Base-by-base conservation (phyloP, 1,140 invertebrate species). In the Drosophila baimaii region DNA sequence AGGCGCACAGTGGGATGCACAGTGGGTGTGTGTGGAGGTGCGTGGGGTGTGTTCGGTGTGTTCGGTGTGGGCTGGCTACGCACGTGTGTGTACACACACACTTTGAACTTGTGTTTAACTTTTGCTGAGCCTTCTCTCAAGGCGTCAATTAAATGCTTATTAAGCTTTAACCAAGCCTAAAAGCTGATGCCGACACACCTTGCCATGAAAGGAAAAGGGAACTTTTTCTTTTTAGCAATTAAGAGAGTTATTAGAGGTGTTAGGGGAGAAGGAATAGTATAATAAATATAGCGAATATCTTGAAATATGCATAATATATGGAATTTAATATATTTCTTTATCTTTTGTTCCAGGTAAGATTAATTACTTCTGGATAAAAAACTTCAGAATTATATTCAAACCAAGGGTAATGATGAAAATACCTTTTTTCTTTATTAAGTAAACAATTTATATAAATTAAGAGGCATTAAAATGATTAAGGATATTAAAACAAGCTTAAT, bases 111-210 rank as follows among this genome's bases (percentile, higher is more conserved):
- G 51, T 29, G 27, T 44, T 35, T 27, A 82, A 74, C 74, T 78
- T 86, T 69, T 58, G 37, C 77, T 17, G 54, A 46, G 47, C 29
- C 41, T 47, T 65, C 65, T 46, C 41, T 70, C 64, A 52, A 51
- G 29, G 61, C 51, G 54, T 77, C 77, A 80, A 85, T 86, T 86
- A 72, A 65, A 75, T 70, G 41, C 56, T 47, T 83, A 79, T 81
- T 84, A 77, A 72, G 75, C 76, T 56, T 70, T 59, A 81, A 77
- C 62, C 43, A 19, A 55, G 57, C 25, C 29, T 15, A 29, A 54
- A 44, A 56, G 47, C 44, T 27, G 57, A 13, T n/a, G 27, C 39
- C 25, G 37, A 31, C 39, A 66, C 29, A 43, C 46, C 44, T 57
- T 39, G 5, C 10, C 19, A 10, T 19, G 19, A 25, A 49, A 29